These are phyloP conservation scores for Garra rufa DNA, from an alignment of 2,113 vertebrate genomes.

Conservation along the genomic window DNA sequence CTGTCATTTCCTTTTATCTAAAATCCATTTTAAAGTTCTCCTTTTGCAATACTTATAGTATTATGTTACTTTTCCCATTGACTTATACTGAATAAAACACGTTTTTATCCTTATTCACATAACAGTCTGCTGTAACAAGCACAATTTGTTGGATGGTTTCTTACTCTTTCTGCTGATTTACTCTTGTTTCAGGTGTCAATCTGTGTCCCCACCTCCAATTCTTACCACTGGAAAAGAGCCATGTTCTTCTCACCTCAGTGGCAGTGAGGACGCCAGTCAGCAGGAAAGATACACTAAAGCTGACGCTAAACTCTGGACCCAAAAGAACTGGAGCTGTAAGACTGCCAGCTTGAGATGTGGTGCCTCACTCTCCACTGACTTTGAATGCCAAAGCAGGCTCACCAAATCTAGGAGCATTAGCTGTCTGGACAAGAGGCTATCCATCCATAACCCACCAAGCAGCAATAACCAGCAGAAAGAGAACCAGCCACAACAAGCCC, in stretches of 20 bases:
- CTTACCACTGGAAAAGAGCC: constrained; percentile 79
- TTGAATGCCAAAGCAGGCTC: constrained; percentile 72
- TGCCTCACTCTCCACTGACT: constrained; percentile 70
- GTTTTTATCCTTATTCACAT: constrained; percentile 49
- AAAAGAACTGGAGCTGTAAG: constrained; percentile 79
- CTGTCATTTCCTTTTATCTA: constrained; percentile 65
- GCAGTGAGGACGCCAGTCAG: constrained; percentile 80
- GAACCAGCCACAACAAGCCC: constrained; percentile 63
- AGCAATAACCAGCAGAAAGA: constrained; percentile 73
- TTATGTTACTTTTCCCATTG: constrained; percentile 21
- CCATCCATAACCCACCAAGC: constrained; percentile 76
- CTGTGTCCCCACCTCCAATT: constrained; percentile 85
- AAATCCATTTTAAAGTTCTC: constrained; percentile 57
- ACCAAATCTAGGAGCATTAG: constrained; percentile 86
- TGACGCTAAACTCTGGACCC: constrained; percentile 76
- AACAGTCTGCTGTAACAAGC: background rate
- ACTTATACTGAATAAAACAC: background rate
- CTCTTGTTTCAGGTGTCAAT: constrained; percentile 86
- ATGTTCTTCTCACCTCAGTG: constrained; percentile 80
- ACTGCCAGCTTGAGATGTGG: constrained; percentile 71
- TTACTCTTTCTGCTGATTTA: constrained; percentile 58
- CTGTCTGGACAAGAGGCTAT: constrained; percentile 87
- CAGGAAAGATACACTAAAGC: constrained; percentile 76
- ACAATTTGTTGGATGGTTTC: background rate
- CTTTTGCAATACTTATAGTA: constrained; percentile 30